These are phyloP conservation scores for Abramis brama DNA, from an alignment of 2,113 vertebrate genomes.

Conservation along the genomic window DNA sequence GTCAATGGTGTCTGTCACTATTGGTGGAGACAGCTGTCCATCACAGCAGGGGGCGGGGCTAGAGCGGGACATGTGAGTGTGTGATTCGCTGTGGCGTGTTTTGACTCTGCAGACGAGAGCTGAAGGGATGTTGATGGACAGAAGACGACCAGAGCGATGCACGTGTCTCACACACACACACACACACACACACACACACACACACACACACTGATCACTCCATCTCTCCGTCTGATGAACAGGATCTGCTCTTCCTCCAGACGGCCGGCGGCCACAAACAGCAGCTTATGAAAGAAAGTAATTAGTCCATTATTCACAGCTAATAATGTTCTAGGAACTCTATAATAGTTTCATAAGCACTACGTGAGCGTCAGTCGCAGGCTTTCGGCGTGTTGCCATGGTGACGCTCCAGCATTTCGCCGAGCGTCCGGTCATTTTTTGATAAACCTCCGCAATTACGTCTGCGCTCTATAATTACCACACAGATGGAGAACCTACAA, in stretches of 20 bases:
- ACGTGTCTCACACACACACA: background rate
- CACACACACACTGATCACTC: background rate
- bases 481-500: background rate
- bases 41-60: constrained; percentile 20
- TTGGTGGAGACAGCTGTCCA: constrained; percentile 43
- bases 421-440: background rate
- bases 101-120: constrained; percentile 21
- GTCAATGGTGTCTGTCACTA: constrained; percentile 17
- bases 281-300: background rate
- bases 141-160: background rate
- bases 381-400: constrained; percentile 22
- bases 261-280: background rate
- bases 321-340: background rate
- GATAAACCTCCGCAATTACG: background rate
- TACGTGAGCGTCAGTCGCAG: background rate
- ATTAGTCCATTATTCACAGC: constrained; percentile 13
- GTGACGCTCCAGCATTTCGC: constrained; percentile 12
- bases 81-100: constrained; percentile 30
- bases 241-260: background rate
- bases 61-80: background rate
- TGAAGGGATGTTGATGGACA: constrained; percentile 23
- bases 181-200: background rate
- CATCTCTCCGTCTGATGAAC: background rate
- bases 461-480: constrained; percentile 1
- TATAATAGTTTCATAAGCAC: background rate